Evolutionary conservation across 2,888 invertebrate species (phyloP).

Genomic region (Tipula vernalis): DNA sequence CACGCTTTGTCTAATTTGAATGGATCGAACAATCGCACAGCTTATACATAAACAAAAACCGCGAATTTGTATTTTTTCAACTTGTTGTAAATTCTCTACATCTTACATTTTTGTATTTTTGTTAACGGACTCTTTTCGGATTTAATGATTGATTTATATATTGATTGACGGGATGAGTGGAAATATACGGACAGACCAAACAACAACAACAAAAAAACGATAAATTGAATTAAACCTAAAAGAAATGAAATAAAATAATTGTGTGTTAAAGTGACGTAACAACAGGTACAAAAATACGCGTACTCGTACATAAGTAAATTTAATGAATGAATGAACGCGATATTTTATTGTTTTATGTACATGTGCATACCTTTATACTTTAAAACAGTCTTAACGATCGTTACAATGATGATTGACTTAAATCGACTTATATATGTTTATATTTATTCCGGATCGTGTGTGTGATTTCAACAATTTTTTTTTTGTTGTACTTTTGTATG

Average conservation of each 20-base stretch:
- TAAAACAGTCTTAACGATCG: not conserved
- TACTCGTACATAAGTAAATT: not conserved
- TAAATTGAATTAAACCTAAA: not conserved
- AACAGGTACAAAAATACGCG: not conserved
- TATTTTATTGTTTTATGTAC: not conserved
- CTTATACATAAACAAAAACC: not conserved
- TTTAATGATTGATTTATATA: constrained; percentile 4
- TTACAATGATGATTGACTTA: not conserved
- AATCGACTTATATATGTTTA: not conserved
- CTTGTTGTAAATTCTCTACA: not conserved
- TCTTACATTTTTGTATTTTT: not conserved
- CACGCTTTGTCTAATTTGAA: not conserved
- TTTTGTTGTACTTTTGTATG: not conserved
- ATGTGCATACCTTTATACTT: not conserved
- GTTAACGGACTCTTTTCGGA: not conserved
- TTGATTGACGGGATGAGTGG: not conserved
- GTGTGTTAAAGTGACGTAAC: not conserved
- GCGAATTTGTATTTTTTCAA: not conserved
- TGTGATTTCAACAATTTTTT: not conserved
- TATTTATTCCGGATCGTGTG: not conserved
- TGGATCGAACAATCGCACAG: not conserved
- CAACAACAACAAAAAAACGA: not conserved
- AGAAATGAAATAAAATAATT: not conserved
- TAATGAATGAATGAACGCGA: not conserved
- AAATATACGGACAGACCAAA: not conserved